Conservation (phyloP, 2,113 vertebrate genomes). For the Sterrhoptilus dennistouni region DNA sequence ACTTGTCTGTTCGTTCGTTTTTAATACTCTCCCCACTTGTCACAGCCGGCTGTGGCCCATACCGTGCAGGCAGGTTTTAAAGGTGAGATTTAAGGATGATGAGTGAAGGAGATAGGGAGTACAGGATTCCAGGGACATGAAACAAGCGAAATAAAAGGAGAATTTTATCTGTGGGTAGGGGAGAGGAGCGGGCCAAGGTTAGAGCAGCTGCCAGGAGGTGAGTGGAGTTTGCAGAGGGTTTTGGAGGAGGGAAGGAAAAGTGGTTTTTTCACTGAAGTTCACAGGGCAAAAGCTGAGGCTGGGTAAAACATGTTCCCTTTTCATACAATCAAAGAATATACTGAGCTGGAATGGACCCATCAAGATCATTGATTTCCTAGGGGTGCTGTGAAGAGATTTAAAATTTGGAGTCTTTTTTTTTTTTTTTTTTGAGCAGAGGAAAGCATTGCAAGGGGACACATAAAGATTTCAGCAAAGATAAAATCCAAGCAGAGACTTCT, state of each 20-base stretch:
- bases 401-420: background rate
- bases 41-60: background rate
- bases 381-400: background rate
- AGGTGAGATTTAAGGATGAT: background rate
- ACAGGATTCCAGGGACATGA: background rate
- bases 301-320: background rate
- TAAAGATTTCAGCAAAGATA: background rate
- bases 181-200: background rate
- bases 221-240: background rate
- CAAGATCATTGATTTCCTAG: background rate
- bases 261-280: too few species aligned
- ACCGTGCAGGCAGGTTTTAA: background rate
- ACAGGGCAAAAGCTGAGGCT: background rate
- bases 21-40: fast-evolving
- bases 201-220: background rate
- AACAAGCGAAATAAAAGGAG: background rate
- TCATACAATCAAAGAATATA: background rate
- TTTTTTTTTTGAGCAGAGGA: background rate
- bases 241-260: background rate
- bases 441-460: background rate
- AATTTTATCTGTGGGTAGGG: background rate
- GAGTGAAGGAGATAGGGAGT: background rate
- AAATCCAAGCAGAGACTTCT: background rate
- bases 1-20: background rate
- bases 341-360: background rate